Conservation (phyloP, 2,797 vertebrate species). For the Alfaro cultratus region DNA sequence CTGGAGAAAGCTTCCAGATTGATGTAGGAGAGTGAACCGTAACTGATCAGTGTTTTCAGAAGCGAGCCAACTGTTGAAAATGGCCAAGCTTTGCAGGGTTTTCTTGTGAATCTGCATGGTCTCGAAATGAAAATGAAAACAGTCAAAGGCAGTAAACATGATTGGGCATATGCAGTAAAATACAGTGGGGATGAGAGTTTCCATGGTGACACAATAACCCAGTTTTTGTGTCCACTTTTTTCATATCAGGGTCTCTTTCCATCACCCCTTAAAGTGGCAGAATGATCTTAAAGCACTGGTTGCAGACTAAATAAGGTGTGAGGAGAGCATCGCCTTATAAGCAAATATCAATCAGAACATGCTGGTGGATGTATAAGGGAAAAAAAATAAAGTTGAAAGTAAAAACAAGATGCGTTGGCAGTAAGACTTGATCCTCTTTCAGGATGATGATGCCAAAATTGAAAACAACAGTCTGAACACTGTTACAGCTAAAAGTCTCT, state of each 20-base stretch:
- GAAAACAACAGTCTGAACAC: background rate
- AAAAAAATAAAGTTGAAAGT: background rate
- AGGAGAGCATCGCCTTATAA: background rate
- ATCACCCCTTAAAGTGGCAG: constrained; percentile 5
- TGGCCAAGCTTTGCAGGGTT: background rate
- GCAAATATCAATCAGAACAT: background rate
- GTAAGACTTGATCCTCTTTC: background rate
- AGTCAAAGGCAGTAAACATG: constrained; percentile 17
- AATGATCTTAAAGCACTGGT: background rate
- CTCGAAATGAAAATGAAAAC: constrained; percentile 14
- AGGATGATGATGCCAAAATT: constrained; percentile 1
- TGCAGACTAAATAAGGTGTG: background rate
- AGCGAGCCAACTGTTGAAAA: constrained; percentile 2
- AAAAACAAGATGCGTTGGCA: constrained; percentile 1
- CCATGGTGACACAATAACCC: constrained; percentile 18
- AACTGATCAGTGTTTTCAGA: background rate
- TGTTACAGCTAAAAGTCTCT: constrained; percentile 1
- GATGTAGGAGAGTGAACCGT: background rate
- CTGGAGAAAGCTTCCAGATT: background rate
- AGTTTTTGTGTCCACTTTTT: constrained; percentile 21
- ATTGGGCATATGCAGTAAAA: constrained; percentile 12
- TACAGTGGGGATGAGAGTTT: constrained; percentile 11
- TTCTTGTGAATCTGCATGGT: background rate
- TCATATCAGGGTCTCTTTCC: background rate
- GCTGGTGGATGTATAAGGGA: background rate